Base-by-base conservation (phyloP, 2,888 invertebrate species). In the Tryphoninae sp. region DNA sequence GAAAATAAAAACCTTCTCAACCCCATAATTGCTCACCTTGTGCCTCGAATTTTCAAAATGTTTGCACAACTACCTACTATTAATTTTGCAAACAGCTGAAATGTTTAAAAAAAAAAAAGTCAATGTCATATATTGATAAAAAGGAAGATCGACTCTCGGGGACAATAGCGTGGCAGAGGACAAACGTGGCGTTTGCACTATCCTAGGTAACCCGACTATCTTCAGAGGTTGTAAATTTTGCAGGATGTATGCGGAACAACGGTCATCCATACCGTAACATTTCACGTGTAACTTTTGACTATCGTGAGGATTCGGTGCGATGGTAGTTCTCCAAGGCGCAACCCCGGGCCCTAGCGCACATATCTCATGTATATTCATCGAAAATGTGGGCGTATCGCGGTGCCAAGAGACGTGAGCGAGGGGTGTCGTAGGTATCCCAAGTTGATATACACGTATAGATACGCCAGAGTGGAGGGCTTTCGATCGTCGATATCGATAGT, bases 401-500 rank as follows among this genome's bases (percentile, higher is more conserved):
- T 59, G 26, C 49, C 22, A 7, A 6, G 33, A 6, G 33, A 33
- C 33, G 33, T 6, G 62, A 42, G 64, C 61, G 26, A 33, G 61
- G 16, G 55, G 62, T 73, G 72, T 76, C 75, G 67, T 69, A 72
- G 75, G 67, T 79, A 81, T 78, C 65, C 75, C 75, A 33, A 13
- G 45, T 71, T 67, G 67, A 72, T 75, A 65, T 77, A 77, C 45
- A 69, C 40, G 40, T 16, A 55, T n/a, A 59, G 33, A 19, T 61
- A 76, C 75, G 26, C 49, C 11, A 16, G 42, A 2, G 65, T 16
- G 42, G 58, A 51, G 65, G 80, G 73, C 42, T 79, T 78, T 58
- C 83, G 76, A 83, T 85, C 77, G 76, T 72, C 78, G 84, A 85
- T 85, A 84, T 85, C 83, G 85, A 85, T 84, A 80, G 69, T 81